Evolutionary conservation across 1,140 invertebrate genomes (phyloP).

Genomic region (Pseudomyrmex cubaensis): DNA sequence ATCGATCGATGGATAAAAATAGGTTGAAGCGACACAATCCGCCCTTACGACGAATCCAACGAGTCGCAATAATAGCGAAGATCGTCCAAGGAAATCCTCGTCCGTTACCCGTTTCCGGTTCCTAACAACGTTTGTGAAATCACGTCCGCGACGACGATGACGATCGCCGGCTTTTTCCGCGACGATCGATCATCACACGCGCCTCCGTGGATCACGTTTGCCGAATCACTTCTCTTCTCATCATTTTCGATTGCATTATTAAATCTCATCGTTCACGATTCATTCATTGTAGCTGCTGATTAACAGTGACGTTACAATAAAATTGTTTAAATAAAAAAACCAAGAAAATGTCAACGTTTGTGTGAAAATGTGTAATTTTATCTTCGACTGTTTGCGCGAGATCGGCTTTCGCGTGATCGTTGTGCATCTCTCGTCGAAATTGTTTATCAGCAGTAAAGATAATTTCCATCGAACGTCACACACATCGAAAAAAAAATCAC

Average conservation of each 20-base stretch:
- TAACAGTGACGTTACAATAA: slow-evolving; percentile 49
- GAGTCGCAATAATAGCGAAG: slow-evolving; percentile 68
- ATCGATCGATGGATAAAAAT: slow-evolving; percentile 98
- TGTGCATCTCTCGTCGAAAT: slow-evolving; percentile 12
- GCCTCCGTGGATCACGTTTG: slow-evolving; percentile 13
- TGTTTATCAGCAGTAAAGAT: slow-evolving; percentile 44
- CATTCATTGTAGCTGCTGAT: slow-evolving; percentile 54
- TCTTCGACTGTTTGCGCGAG: not conserved
- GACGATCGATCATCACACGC: slow-evolving; percentile 14
- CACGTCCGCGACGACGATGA: slow-evolving; percentile 28
- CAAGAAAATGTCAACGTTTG: not conserved
- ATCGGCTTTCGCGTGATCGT: not conserved
- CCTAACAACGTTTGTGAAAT: slow-evolving; percentile 66
- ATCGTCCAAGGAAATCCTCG: slow-evolving; percentile 67
- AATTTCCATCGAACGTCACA: slow-evolving; percentile 1
- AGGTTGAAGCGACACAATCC: slow-evolving; percentile 86
- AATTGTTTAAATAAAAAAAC: slow-evolving; percentile 48
- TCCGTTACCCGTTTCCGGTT: slow-evolving; percentile 75
- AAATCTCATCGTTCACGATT: slow-evolving; percentile 54
- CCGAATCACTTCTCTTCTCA: slow-evolving; percentile 18
- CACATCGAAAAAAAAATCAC: not conserved
- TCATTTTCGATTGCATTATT: slow-evolving; percentile 54
- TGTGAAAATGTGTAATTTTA: slow-evolving; percentile 9
- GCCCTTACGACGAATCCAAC: slow-evolving; percentile 67
- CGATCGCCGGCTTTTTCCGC: slow-evolving; percentile 40